A percentile compares a stretch with the other conserved stretches of the same genome.
phyloP scores from a whole-genome alignment of 2,888 invertebrate genomes.

The Acrobasis suavella region DNA sequence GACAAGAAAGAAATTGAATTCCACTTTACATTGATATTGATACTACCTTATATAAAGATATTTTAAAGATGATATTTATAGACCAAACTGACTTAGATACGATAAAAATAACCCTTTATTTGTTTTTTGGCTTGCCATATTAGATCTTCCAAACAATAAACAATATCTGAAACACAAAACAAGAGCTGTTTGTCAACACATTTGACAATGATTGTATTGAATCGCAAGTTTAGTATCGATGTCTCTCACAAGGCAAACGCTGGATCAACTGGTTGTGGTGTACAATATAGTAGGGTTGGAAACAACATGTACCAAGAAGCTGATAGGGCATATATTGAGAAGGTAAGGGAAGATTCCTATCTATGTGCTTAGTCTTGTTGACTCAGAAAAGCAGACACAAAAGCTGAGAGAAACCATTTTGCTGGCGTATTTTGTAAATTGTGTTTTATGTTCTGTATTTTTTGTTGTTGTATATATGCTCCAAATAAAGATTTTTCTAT shows the following conservation, averaged over 20 bases:
- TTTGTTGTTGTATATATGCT: no score
- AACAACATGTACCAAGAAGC: not conserved
- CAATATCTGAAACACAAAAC: conserved; percentile 3
- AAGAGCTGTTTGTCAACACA: conserved; percentile 9
- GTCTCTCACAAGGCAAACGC: not conserved
- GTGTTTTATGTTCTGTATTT: no score
- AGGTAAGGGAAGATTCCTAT: conserved; percentile 18
- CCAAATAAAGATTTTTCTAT: no score
- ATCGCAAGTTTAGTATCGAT: not conserved
- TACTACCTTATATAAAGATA: no score
- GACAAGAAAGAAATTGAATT: no score
- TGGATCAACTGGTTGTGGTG: conserved; percentile 1
- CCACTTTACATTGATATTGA: no score
- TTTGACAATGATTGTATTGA: not conserved
- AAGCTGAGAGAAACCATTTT: no score
- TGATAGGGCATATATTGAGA: not conserved
- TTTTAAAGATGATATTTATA: no score
- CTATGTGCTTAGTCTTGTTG: conserved; percentile 37
- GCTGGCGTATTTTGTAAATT: no score
- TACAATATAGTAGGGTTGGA: not conserved
- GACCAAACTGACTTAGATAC: no score
- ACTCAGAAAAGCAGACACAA: no score
- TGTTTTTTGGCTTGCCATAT: not conserved
- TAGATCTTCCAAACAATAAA: not conserved
- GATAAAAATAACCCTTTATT: no score